Base-by-base conservation (phyloP, 2,888 invertebrate species). In the Octonoba sinensis region DNA sequence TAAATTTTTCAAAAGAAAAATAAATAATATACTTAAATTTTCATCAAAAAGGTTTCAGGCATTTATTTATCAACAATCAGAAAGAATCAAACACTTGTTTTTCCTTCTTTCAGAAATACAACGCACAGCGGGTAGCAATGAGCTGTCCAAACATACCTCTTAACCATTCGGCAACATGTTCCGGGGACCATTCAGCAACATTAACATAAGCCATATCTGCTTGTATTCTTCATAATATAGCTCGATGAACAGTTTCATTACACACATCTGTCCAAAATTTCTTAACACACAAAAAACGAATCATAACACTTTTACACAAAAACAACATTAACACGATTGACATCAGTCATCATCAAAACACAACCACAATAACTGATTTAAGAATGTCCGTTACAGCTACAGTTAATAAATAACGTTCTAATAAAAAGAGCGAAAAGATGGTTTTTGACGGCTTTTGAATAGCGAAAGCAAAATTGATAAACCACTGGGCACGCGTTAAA, bases 141-240 rank as follows among this genome's bases (percentile, higher is more conserved):
- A 36, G 36, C 36, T 36, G 1, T 36, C 11, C 36, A 69, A 84
- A 72, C 69, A 49, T 81, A 95, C 96, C 96, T 92, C 93, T 93
- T 86, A 96, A 89, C 96, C 96, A 96, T 88, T 95, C 95, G 85
- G 93, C 94, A 86, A 96, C 95, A 91, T 95, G 95, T 87, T 95
- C 94, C 77, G 94, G 93, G 86, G 94, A 93, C 96, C 96, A 96
- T 90, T 95, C 95, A 86, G 93, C 93, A 86, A 96, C 94, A 89
- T 93, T 93, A 86, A 94, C 93, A 89, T 93, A 93, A 88, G 94
- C 93, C 94, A 94, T 94, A 71, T 70, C 65, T 47, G 20, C 13
- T 47, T 3, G 46, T 49, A 66, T 54, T 67, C 67, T 51, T 73
- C 72, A 79, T 79, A 72, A 54, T 67, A 51, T 44, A 66, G 16